Evolutionary conservation across 2,888 invertebrate species (phyloP).

Genomic region (Limnephilus lunatus): DNA sequence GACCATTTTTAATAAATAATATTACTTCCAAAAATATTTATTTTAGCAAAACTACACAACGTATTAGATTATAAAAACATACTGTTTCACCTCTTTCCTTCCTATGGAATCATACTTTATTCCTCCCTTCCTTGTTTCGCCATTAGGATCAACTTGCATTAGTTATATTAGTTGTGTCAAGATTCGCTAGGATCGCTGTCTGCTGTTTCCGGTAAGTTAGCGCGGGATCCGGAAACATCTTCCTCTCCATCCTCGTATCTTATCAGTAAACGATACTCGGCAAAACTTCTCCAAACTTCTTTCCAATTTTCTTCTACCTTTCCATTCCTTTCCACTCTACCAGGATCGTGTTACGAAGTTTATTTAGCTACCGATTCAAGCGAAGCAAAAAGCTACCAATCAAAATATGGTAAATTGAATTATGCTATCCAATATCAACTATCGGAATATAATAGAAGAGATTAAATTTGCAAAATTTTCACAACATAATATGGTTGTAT

Average conservation of each 20-base stretch:
- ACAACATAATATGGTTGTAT: too few species aligned
- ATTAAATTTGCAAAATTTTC: too few species aligned
- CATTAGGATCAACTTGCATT: constrained; percentile 9
- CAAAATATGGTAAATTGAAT: background rate
- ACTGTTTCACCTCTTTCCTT: background rate
- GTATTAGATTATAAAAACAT: background rate
- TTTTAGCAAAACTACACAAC: background rate
- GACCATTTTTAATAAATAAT: background rate
- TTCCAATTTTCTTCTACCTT: background rate
- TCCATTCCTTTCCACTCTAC: background rate
- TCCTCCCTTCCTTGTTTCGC: background rate
- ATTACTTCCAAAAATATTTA: background rate
- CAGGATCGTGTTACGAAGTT: background rate
- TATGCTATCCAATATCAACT: background rate
- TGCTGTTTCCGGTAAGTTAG: constrained; percentile 9
- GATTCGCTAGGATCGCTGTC: background rate
- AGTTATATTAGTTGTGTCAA: background rate
- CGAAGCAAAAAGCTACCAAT: background rate
- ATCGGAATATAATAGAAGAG: too few species aligned
- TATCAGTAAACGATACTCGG: constrained; percentile 2
- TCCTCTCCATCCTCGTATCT: background rate
- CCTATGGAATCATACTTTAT: background rate
- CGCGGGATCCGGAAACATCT: background rate
- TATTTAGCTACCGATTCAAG: background rate
- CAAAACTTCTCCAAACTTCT: background rate